Conservation (phyloP, 1,140 invertebrate species). For the Tetraneura akinire region DNA sequence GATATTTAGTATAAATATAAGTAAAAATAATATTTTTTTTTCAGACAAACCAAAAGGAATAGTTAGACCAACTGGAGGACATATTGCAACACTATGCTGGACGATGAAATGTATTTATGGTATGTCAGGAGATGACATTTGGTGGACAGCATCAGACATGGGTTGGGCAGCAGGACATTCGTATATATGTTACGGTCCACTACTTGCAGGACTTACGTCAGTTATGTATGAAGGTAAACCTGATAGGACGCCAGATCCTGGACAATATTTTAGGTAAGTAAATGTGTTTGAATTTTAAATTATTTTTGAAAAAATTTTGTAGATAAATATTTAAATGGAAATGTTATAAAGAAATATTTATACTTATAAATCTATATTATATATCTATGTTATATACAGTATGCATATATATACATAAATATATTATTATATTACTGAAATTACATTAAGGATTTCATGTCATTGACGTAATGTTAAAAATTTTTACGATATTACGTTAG, state of each 20-base stretch:
- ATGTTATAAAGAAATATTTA: no score
- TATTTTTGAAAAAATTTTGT: no score
- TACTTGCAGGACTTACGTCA: conserved; percentile 79
- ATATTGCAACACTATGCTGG: conserved; percentile 82
- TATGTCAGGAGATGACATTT: conserved; percentile 77
- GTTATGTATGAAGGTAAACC: conserved; percentile 94
- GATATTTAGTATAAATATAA: no score
- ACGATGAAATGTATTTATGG: conserved; percentile 82
- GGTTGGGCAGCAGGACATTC: conserved; percentile 95
- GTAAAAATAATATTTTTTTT: conserved; percentile 7
- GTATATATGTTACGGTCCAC: conserved; percentile 89
- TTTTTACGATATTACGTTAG: no score
- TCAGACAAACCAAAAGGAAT: conserved; percentile 79
- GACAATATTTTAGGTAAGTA: conserved; percentile 86
- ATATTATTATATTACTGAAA: no score
- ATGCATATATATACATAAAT: no score
- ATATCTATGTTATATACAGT: no score
- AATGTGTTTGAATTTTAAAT: neutral
- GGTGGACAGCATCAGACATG: conserved; percentile 89
- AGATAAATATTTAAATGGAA: no score
- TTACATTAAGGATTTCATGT: no score
- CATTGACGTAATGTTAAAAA: no score
- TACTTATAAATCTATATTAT: no score
- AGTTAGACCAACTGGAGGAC: conserved; percentile 81
- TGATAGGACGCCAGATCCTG: conserved; percentile 86